Base-by-base conservation (phyloP, 2,113 vertebrate species). In the Pluvialis apricaria region DNA sequence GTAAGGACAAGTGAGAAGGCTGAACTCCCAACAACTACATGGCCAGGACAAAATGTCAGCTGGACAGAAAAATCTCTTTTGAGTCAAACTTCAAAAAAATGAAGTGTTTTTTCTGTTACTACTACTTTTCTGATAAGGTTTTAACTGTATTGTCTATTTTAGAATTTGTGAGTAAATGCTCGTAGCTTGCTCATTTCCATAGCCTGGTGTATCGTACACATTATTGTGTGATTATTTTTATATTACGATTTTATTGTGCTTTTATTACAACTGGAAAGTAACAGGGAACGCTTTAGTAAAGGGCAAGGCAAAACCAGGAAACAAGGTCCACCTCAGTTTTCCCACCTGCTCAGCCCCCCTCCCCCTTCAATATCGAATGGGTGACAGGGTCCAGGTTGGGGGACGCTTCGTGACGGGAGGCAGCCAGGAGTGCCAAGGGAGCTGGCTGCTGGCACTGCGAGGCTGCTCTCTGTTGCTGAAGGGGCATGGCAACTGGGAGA, bases 381-480 rank as follows among this genome's bases (percentile, higher is more conserved):
- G 31, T 13, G 44, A 31, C 10, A n/a, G 32, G 11, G 17, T 52
- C 32, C 20, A n/a, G n/a, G 25, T 18, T 10, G 40, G 42, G 38
- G 66, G 82, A 54, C 45, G 32, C 36, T 31, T 21, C 58, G 65
- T 47, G 38, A 21, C 6, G 13, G 55, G 82, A 66, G 45, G 66
- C 36, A 51, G 36, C 65, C 69, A 2, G 1, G 0, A 31, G 31
- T 6, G 26, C 66, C 3, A 15, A 40, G 40, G 44, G 34, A 75
- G 28, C 47, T 34, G 76, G 9, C 38, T 55, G 42, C 34, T 29
- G 22, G n/a, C 32, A 15, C 1, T 4, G 15, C 1, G 0, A 51
- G 72, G 64, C 58, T 1, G 0, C 38, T 15, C 25, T 7, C n/a
- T 8, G 1, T 8, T 51, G 13, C 38, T 45, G 44, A 55, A 51